A percentile compares a stretch with the other conserved stretches of the same genome.
phyloP scores from a whole-genome alignment of 2,113 vertebrate species.

The Paradoxurus hermaphroditus region DNA sequence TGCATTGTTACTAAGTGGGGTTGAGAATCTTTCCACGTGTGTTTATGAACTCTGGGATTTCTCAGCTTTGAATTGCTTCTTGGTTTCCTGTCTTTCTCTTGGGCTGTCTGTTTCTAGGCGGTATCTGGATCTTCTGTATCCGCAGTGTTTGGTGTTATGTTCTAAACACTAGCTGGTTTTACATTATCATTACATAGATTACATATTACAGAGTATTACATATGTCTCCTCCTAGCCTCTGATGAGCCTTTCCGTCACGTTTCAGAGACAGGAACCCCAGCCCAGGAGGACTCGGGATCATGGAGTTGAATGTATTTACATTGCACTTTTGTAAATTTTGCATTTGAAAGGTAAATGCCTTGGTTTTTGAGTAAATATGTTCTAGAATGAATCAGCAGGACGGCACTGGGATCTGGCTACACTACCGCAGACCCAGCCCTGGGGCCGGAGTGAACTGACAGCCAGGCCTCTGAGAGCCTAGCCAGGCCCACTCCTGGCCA shows the following conservation, averaged over 20 bases:
- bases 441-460: not conserved
- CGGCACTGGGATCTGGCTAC: not conserved
- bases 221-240: not conserved
- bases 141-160: not conserved
- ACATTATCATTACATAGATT: no score
- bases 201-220: no score
- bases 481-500: not conserved
- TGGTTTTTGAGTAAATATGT: not conserved
- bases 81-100: not conserved
- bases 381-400: not conserved
- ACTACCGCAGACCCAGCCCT: not conserved
- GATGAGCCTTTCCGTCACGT: not conserved
- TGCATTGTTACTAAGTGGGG: not conserved
- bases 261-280: not conserved
- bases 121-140: not conserved
- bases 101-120: not conserved
- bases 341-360: not conserved
- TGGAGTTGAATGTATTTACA: not conserved
- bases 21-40: not conserved
- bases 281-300: not conserved
- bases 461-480: not conserved
- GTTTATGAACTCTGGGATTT: not conserved
- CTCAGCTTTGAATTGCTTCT: not conserved
- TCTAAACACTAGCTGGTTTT: not conserved
- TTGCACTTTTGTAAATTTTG: not conserved